A percentile compares a stretch with the other conserved stretches of the same genome.
Conservation (phyloP, 2,888 invertebrate genomes). For the Parnassius mnemosyne region DNA sequence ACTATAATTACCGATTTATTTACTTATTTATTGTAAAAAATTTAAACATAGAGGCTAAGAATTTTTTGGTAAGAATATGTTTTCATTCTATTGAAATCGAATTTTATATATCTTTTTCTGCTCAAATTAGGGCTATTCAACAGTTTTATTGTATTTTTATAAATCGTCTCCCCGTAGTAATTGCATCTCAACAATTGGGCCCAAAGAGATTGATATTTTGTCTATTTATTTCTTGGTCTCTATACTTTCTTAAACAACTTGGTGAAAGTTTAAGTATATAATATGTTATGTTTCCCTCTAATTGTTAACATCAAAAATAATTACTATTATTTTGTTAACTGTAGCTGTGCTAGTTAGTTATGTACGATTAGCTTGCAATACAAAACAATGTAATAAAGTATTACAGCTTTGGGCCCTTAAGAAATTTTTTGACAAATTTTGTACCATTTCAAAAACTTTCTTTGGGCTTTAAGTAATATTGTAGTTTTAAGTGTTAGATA, state of each 20-base stretch:
- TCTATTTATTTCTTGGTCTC: slow-evolving; percentile 15
- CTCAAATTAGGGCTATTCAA: background rate
- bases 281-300: background rate
- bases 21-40: too few relatives aligned
- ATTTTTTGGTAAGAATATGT: too few relatives aligned
- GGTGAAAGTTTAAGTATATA: background rate
- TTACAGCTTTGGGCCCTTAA: slow-evolving; percentile 19
- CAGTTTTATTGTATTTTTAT: background rate
- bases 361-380: slow-evolving; percentile 6
- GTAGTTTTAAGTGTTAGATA: slow-evolving; percentile 33
- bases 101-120: background rate
- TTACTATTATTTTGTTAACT: background rate
- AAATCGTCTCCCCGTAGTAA: slow-evolving; percentile 1
- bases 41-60: too few relatives aligned
- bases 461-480: slow-evolving; percentile 23
- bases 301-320: background rate
- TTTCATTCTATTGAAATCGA: too few relatives aligned
- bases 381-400: slow-evolving; percentile 13
- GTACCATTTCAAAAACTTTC: slow-evolving; percentile 23
- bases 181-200: slow-evolving; percentile 20
- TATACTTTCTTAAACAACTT: slow-evolving; percentile 3
- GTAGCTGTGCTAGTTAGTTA: background rate
- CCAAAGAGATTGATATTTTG: slow-evolving; percentile 23
- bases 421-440: slow-evolving; percentile 25
- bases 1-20: too few relatives aligned